A percentile compares a stretch with the other conserved stretches of the same genome.
Evolutionary conservation across 2,888 invertebrate species (phyloP).

Genomic region (Malthinus flaveolus): DNA sequence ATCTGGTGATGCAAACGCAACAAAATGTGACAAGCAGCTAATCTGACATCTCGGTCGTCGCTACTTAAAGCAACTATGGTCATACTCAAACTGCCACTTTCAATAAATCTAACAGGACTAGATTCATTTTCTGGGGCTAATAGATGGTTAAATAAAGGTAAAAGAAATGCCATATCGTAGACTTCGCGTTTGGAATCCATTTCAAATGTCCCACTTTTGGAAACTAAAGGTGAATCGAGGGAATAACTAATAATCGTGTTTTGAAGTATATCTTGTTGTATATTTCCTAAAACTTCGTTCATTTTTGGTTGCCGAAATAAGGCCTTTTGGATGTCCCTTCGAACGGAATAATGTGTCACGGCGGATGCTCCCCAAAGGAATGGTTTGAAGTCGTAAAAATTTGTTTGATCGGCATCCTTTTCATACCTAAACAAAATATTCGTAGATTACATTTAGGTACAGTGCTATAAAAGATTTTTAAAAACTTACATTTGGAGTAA

Average conservation of each 20-base stretch:
- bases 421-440: slow-evolving; percentile 44
- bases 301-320: slow-evolving; percentile 74
- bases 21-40: slow-evolving; percentile 74
- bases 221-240: slow-evolving; percentile 35
- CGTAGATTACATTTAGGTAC: neutral
- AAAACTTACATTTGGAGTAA: slow-evolving; percentile 69
- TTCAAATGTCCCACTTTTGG: slow-evolving; percentile 37
- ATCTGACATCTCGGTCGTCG: slow-evolving; percentile 65
- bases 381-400: slow-evolving; percentile 61
- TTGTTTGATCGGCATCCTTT: slow-evolving; percentile 40
- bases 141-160: slow-evolving; percentile 75
- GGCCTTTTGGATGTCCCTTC: slow-evolving; percentile 60
- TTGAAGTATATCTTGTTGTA: slow-evolving; percentile 66
- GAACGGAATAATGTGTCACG: slow-evolving; percentile 74
- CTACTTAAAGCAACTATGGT: slow-evolving; percentile 73
- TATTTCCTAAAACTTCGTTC: slow-evolving; percentile 71
- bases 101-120: slow-evolving; percentile 69
- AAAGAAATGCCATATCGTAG: slow-evolving; percentile 83
- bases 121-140: slow-evolving; percentile 76
- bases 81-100: slow-evolving; percentile 71
- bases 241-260: slow-evolving; percentile 75
- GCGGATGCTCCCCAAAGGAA: slow-evolving; percentile 85
- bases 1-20: slow-evolving; percentile 74
- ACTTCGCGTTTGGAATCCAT: slow-evolving; percentile 46
- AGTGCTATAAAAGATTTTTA: neutral